Percentiles rank a stretch among this genome's conserved stretches.
These are phyloP conservation scores for Ophion ventricosus DNA, from an alignment of 2,888 invertebrate genomes.

Conservation along the genomic window DNA sequence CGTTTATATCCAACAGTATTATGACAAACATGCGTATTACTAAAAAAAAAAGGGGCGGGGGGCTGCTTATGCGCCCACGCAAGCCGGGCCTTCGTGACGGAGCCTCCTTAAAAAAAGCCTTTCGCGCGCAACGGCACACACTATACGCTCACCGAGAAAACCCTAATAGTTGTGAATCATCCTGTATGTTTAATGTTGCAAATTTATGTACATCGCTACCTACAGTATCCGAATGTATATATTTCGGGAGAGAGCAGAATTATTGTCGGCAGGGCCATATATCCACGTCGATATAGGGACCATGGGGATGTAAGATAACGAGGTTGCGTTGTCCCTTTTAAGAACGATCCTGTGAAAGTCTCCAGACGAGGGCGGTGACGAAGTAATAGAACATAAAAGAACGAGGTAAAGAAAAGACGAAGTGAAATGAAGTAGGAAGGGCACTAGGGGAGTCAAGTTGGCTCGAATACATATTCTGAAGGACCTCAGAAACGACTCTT, in stretches of 20 bases:
- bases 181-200: too few species aligned
- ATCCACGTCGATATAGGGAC: conserved; percentile 28
- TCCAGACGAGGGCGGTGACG: conserved; percentile 49
- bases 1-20: too few species aligned
- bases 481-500: conserved; percentile 55
- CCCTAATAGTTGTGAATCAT: too few species aligned
- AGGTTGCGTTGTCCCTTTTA: conserved; percentile 68
- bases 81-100: too few species aligned
- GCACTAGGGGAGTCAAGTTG: conserved; percentile 63
- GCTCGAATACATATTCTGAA: conserved; percentile 49
- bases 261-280: conserved; percentile 18
- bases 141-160: too few species aligned
- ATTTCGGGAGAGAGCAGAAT: conserved; percentile 34
- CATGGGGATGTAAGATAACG: conserved; percentile 73
- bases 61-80: too few species aligned
- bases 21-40: too few species aligned
- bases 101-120: too few species aligned
- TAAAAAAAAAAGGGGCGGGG: too few species aligned
- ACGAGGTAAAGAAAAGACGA: conserved; percentile 46
- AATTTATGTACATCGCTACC: conserved; percentile 10
- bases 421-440: conserved; percentile 59
- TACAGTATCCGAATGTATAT: background rate
- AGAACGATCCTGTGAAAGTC: conserved; percentile 45
- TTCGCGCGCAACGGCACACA: too few species aligned
- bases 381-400: conserved; percentile 52